phyloP scores from a whole-genome alignment of 2,797 vertebrate genomes.

The Cygnus olor region DNA sequence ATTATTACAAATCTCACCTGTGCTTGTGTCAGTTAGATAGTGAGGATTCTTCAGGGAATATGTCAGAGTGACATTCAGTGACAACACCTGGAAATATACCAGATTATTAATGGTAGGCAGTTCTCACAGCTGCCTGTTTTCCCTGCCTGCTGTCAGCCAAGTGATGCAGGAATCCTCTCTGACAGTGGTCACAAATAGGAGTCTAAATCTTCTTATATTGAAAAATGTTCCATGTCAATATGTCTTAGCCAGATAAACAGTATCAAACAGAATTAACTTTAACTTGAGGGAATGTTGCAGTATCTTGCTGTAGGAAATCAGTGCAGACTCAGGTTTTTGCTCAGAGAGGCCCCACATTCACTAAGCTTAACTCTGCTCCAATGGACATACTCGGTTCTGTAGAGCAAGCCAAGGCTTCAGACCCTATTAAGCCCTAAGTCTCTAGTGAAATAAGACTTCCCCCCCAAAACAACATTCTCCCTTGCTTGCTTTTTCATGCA shows the following conservation, averaged over 20 bases:
- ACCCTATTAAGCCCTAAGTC: background rate
- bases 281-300: slow-evolving; percentile 4
- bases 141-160: slow-evolving; percentile 8
- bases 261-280: slow-evolving; percentile 47
- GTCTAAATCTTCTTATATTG: background rate
- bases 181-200: slow-evolving; percentile 38
- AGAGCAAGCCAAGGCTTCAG: background rate
- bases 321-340: background rate
- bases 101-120: slow-evolving; percentile 4
- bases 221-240: slow-evolving; percentile 44
- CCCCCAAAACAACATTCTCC: background rate
- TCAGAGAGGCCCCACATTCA: background rate
- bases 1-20: background rate
- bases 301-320: background rate
- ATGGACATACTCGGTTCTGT: background rate
- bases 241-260: slow-evolving; percentile 51
- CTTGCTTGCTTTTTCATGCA: background rate
- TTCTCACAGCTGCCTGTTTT: slow-evolving; percentile 6
- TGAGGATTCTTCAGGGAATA: background rate
- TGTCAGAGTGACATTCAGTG: slow-evolving; percentile 33
- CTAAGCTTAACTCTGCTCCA: background rate
- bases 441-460: background rate
- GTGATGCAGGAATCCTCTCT: background rate
- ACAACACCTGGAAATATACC: slow-evolving; percentile 42
- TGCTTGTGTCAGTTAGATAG: background rate